Evolutionary conservation across 2,888 invertebrate species (phyloP), one percentile per base, ranked within the genome.

Genomic region (Synergus gifuensis): DNA sequence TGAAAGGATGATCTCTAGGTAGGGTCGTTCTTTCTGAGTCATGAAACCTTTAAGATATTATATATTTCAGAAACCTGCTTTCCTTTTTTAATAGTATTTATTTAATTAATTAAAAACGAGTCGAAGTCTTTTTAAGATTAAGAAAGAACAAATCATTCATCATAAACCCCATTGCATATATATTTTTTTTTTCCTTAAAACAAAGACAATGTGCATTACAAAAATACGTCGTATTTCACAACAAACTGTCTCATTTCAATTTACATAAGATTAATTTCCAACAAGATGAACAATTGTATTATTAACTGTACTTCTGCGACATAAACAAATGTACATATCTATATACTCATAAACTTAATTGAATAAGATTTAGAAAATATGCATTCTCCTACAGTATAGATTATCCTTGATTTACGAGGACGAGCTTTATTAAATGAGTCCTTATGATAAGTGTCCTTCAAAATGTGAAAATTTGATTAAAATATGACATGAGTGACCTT

Each of bases 11-110:
- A 60, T 28, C 49, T 54, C 28, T 36, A 46, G 16, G 16, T 40
- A 42, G 42, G 18, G 36, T 28, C 12, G 18, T 67, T 18, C 16
- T 69, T 73, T 54, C 14, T 1, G 36, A 73, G 49, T 73, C 54
- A 73, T 49, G 54, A 73, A 54, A 73, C 69, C 69, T 73, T 73
- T 54, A 36, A 54, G 16, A n/a, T 12, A 69, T 73, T 40, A 28
- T 73, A 16, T 69, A 69, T 7, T 8, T 8, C 14, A 22, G 28
- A 18, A n/a, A 46, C 0, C 36, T 11, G 18, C 18, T 11, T 60
- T 22, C 22, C 9, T 22, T 22, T 12, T 54, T 54, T 54, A 9
- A n/a, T 28, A 49, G 28, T 69, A 69, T 49, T 54, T n/a, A 54
- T 54, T 69, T 60, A 0, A 22, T n/a, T 54, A 54, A 16, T 49